phyloP scores from a whole-genome alignment of 2,113 vertebrate genomes.

The Opisthocomus hoazin region DNA sequence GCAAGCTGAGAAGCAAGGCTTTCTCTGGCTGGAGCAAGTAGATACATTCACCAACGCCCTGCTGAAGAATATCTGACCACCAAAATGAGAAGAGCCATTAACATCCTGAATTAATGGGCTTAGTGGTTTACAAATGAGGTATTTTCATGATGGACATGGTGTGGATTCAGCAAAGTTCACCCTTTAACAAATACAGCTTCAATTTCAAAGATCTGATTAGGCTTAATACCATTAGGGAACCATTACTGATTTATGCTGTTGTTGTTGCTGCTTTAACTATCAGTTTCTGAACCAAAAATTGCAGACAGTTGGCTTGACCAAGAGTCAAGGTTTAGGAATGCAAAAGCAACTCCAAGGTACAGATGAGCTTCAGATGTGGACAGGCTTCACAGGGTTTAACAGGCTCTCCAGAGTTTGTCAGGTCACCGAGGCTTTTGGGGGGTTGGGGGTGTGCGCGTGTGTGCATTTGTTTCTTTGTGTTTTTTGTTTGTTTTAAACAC shows the following conservation, averaged over 20 bases:
- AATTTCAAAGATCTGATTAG: constrained; percentile 68
- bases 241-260: constrained; percentile 57
- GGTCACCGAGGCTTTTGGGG: not conserved
- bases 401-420: constrained; percentile 25
- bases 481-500: not conserved
- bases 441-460: accelerated
- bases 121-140: constrained; percentile 64
- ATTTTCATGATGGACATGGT: constrained; percentile 59
- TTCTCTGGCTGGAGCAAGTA: not conserved
- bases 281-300: constrained; percentile 66
- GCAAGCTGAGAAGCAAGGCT: not conserved
- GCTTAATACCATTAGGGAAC: constrained; percentile 63
- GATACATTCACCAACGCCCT: not conserved
- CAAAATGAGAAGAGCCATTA: constrained; percentile 44
- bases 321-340: constrained; percentile 71
- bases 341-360: constrained; percentile 66
- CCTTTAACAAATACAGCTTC: constrained; percentile 62
- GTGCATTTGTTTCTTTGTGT: not conserved
- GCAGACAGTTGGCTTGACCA: constrained; percentile 67
- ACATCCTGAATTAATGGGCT: constrained; percentile 59
- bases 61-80: constrained; percentile 44
- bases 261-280: constrained; percentile 69
- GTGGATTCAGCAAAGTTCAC: constrained; percentile 65
- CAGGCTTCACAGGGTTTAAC: constrained; percentile 20
- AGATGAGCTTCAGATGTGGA: constrained; percentile 66